Base-by-base conservation (phyloP, 2,888 invertebrate genomes). In the Drosophila acutilabella region DNA sequence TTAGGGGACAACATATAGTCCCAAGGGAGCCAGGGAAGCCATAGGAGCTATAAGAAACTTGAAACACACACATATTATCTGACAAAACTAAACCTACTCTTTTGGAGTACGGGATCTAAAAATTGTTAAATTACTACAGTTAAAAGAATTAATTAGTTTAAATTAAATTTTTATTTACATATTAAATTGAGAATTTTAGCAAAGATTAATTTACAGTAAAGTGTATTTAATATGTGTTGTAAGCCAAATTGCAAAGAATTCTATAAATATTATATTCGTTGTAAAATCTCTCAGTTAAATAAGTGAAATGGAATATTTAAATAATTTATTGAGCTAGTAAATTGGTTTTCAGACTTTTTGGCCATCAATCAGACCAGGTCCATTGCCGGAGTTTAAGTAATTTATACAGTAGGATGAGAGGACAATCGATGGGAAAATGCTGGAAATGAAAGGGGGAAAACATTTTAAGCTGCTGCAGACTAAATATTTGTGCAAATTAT, bases 401-500 rank as follows among this genome's bases (percentile, higher is more conserved):
- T 58, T 58, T 50, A 30, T 42, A 6, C 11, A 14, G 7, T 3
- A 23, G 11, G 23, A 18, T 14, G 8, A 7, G 33, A n/a, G 5
- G n/a, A 14, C 14, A 36, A 26, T 14, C 6, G n/a, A n/a, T 14
- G 30, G 18, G 16, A 2, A 50, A 16, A 16, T 8, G n/a, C 26
- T 13, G 36, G 36, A 11, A 10, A 36, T 13, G 26, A n/a, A 2
- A 18, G 33, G 1, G 44, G 11, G 20, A 1, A 36, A 13, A 36
- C 10, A 33, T 7, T 40, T 61, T 69, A 30, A 26, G 20, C 38
- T 44, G 10, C 52, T 47, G 47, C 3, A 26, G 44, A 47, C 44
- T 42, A 78, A 69, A 71, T 80, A 80, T 86, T 72, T 69, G 71
- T 71, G 71, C 73, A 84, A 87, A 84, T 84, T 80, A 84, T 84